These are phyloP conservation scores for Oreochromis grahami DNA, from an alignment of 2,797 vertebrate species.

Conservation along the genomic window DNA sequence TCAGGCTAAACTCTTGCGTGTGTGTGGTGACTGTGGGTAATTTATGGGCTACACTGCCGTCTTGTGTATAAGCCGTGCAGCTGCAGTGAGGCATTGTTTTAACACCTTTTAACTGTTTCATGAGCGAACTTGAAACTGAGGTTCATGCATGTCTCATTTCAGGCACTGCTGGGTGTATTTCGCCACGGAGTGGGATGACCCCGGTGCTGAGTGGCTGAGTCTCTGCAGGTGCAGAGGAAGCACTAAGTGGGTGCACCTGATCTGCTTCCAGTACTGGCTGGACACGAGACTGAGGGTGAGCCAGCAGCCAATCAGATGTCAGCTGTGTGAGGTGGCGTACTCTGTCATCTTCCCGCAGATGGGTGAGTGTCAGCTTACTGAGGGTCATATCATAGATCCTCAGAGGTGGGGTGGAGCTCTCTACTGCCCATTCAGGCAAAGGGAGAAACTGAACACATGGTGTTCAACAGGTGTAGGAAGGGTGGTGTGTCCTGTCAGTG, in stretches of 20 bases:
- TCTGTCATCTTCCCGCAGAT: constrained; percentile 76
- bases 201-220: constrained; percentile 75
- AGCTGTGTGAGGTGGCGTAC: constrained; percentile 78
- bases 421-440: background rate
- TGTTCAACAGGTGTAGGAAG: background rate
- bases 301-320: constrained; percentile 71
- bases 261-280: constrained; percentile 81
- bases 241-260: constrained; percentile 83
- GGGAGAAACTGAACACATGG: background rate
- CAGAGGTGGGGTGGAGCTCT: background rate
- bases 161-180: constrained; percentile 85
- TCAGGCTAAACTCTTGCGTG: background rate
- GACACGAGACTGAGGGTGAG: constrained; percentile 82
- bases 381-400: background rate
- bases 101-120: background rate
- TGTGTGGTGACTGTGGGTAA: background rate
- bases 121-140: background rate
- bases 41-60: background rate
- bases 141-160: background rate
- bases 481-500: background rate
- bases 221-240: constrained; percentile 81
- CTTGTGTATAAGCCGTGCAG: background rate
- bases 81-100: background rate
- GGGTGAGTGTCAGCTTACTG: constrained; percentile 45
- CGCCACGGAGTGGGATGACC: constrained; percentile 75